These are phyloP conservation scores for Phortica okadai DNA, from an alignment of 2,888 invertebrate genomes.

Conservation along the genomic window DNA sequence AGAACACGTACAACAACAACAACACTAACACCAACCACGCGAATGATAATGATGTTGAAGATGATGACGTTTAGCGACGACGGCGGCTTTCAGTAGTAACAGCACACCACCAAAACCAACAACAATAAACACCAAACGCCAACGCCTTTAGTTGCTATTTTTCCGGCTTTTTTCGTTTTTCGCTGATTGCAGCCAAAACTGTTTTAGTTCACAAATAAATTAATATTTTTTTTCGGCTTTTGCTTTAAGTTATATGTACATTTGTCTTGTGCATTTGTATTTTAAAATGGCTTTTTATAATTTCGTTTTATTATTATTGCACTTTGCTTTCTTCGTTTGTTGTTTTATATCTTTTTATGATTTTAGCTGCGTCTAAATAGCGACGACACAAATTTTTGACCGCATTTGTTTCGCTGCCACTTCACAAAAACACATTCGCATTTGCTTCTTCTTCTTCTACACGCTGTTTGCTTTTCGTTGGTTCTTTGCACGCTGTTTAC, in stretches of 20 bases:
- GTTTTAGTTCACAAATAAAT: not conserved
- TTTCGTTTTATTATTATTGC: conserved; percentile 3
- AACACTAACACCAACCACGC: not conserved
- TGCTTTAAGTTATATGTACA: not conserved
- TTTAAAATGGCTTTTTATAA: not conserved
- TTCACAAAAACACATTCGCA: conserved; percentile 4
- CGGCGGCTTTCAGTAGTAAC: conserved; percentile 4
- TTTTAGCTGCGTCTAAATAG: not conserved
- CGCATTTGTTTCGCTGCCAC: conserved; percentile 12
- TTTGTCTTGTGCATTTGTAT: not conserved
- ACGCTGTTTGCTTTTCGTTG: too few species aligned
- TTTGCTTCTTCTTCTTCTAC: conserved; percentile 17
- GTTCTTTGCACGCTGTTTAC: too few species aligned
- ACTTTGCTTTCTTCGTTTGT: not conserved
- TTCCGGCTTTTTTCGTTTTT: conserved; percentile 52
- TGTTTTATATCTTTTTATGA: not conserved
- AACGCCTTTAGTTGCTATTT: conserved; percentile 49
- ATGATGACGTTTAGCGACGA: not conserved
- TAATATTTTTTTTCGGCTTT: not conserved
- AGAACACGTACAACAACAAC: not conserved
- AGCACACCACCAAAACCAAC: conserved; percentile 23
- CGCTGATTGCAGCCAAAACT: not conserved
- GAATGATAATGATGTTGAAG: not conserved
- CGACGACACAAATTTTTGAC: conserved; percentile 5
- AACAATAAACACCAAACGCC: conserved; percentile 34